phyloP scores from a whole-genome alignment of 2,797 vertebrate species.

The Myotis daubentonii region DNA sequence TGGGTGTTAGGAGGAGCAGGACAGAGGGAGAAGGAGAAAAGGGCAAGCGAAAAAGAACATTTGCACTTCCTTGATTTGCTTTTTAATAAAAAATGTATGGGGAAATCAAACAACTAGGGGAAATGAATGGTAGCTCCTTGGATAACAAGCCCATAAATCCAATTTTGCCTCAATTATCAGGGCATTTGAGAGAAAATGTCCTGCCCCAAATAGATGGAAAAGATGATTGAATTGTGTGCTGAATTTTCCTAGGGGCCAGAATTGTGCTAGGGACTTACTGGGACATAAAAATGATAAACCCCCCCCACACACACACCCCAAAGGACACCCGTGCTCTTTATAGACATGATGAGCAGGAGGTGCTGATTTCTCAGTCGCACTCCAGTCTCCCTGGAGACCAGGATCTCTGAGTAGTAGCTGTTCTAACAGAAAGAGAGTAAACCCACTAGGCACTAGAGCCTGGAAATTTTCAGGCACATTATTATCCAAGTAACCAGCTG shows the following conservation, averaged over 20 bases:
- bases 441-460: neutral
- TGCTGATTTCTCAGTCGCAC: neutral
- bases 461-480: neutral
- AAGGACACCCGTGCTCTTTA: neutral
- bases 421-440: neutral
- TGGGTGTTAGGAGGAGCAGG: neutral
- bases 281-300: neutral
- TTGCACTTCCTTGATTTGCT: neutral
- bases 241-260: neutral
- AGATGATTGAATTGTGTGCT: neutral
- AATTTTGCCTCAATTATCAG: neutral
- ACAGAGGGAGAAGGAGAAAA: neutral
- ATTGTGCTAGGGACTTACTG: neutral
- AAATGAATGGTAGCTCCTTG: constrained; percentile 11
- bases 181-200: neutral
- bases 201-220: neutral
- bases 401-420: neutral
- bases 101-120: neutral
- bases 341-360: neutral
- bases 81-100: neutral
- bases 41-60: neutral
- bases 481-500: neutral
- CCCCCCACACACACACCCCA: neutral
- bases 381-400: neutral
- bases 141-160: neutral